Evolutionary conservation across 53 echinoderm and acorn worm genomes (phyloP), one percentile per base, ranked within the genome.

Genomic region (Echinometra lucunter): DNA sequence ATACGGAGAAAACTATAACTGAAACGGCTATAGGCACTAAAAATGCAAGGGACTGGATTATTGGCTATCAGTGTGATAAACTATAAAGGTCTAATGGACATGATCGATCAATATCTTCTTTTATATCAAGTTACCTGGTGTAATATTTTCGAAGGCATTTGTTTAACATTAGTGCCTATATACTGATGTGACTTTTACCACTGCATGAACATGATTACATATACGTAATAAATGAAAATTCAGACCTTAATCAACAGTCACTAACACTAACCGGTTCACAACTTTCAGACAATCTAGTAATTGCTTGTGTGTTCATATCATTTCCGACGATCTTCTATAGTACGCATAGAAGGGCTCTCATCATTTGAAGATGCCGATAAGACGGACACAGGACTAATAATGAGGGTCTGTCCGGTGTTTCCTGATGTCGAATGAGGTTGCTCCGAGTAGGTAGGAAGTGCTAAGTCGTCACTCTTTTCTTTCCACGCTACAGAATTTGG

Each of bases 211-310:
- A 53, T 53, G 5, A n/a, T n/a, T n/a, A n/a, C n/a, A n/a, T n/a
- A n/a, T 16, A 57, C 57, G 15, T 2, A 57, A 11, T 57, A 57
- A 57, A 57, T 16, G 18, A 57, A 57, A 7, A 13, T 13, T 56
- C 0, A 60, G 2, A 21, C 2, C 5, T 2, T 32, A 42, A 81
- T 44, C 25, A 81, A 44, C 81, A 81, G 81, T 81, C 81, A 81
- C 81, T 81, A 81, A 81, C 81, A 44, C 81, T 81, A 17, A 81
- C 42, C 6, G 81, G 81, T 81, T 81, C 81, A 81, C 81, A 81
- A 44, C 44, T 81, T 81, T 81, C 81, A 81, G 81, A 81, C 44
- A 81, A 44, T 81, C 23, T 81, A 21, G 44, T 80, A 42, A 80
- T 44, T 23, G 44, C 23, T 23, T 44, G 25, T 44, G 81, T 9